Conservation (phyloP, 2,888 invertebrate genomes). For the Ennomos erosarius region DNA sequence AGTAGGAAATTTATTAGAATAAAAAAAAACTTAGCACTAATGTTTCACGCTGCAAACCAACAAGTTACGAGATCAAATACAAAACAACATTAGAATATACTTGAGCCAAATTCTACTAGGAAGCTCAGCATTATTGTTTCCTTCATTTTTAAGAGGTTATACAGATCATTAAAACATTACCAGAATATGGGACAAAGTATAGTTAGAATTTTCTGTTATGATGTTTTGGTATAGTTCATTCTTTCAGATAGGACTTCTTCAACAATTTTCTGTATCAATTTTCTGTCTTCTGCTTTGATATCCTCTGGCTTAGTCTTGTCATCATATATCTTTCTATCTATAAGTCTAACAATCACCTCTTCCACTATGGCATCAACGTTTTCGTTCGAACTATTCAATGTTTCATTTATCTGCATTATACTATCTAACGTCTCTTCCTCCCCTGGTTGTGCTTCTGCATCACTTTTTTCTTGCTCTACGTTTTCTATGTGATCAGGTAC, state of each 20-base stretch:
- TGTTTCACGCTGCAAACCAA: constrained; percentile 3
- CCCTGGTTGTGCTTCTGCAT: too few species aligned
- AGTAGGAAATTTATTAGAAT: constrained; percentile 1
- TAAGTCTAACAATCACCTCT: constrained; percentile 75
- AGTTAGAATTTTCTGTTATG: constrained; percentile 33
- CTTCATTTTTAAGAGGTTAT: too few species aligned
- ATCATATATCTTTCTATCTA: constrained; percentile 82
- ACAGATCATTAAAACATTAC: too few species aligned
- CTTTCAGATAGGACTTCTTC: constrained; percentile 77
- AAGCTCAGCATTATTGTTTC: too few species aligned
- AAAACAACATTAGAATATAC: constrained; percentile 24
- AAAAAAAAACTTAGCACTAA: constrained; percentile 1
- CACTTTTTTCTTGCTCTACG: constrained; percentile 21
- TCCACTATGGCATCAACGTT: constrained; percentile 78
- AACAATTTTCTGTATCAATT: constrained; percentile 77
- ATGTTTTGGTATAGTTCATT: constrained; percentile 66
- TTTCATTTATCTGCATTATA: constrained; percentile 40
- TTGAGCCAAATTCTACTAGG: too few species aligned
- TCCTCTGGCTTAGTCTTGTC: constrained; percentile 81
- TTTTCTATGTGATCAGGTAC: constrained; percentile 60
- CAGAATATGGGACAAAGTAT: too few species aligned
- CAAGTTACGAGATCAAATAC: constrained; percentile 33
- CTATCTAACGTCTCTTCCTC: constrained; percentile 33
- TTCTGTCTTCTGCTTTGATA: constrained; percentile 73
- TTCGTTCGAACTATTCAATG: constrained; percentile 57